A percentile compares a stretch with the other conserved stretches of the same genome.
phyloP scores from a whole-genome alignment of 2,797 vertebrate genomes.

The Girardinus metallicus region DNA sequence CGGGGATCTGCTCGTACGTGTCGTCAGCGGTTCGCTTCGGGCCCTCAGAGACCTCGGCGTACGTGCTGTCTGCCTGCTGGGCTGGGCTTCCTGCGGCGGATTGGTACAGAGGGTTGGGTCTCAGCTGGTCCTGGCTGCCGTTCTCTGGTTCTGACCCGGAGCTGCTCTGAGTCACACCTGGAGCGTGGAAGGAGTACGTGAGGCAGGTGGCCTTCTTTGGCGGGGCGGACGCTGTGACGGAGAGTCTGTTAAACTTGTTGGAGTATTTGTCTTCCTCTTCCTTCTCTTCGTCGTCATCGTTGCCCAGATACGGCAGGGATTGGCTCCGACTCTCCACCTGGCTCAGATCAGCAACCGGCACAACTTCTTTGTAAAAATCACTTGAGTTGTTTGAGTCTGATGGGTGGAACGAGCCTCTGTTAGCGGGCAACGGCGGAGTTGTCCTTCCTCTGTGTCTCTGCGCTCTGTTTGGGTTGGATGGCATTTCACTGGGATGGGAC shows the following conservation, averaged over 20 bases:
- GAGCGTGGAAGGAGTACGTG: conserved; percentile 52
- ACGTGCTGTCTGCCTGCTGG: conserved; percentile 31
- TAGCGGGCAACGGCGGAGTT: background rate
- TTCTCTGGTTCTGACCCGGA: conserved; percentile 14
- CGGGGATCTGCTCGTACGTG: conserved; percentile 61
- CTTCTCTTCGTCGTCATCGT: conserved; percentile 25
- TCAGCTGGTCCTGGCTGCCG: background rate
- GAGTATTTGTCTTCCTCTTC: conserved; percentile 42
- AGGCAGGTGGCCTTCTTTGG: conserved; percentile 47
- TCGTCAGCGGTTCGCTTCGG: conserved; percentile 19
- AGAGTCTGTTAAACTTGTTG: conserved; percentile 7
- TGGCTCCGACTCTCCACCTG: conserved; percentile 48
- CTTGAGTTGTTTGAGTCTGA: conserved; percentile 1
- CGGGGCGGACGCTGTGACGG: background rate
- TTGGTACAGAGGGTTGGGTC: conserved; percentile 70
- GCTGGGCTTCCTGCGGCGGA: background rate
- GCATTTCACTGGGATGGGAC: conserved; percentile 39
- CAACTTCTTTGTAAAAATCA: conserved; percentile 9
- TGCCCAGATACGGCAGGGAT: conserved; percentile 46
- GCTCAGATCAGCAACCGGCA: conserved; percentile 49
- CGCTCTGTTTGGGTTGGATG: background rate
- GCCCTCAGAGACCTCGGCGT: conserved; percentile 51
- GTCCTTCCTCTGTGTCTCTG: conserved; percentile 2
- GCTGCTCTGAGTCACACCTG: background rate
- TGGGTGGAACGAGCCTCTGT: background rate